Evolutionary conservation across 2,888 invertebrate species (phyloP), one percentile per base, ranked within the genome.

Genomic region (Dryadula phaetusa): DNA sequence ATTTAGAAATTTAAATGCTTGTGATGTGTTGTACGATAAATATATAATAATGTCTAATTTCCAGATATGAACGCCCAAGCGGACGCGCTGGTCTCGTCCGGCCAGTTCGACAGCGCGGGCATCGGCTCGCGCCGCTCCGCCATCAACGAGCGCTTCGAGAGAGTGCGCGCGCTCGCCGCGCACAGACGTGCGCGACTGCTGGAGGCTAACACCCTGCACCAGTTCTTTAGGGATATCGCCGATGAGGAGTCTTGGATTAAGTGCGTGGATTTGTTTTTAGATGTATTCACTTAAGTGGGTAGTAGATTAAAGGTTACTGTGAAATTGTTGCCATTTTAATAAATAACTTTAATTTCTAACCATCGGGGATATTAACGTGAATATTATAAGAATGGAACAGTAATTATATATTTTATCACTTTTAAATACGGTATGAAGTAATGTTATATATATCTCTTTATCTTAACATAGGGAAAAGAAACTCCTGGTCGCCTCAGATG

Each of bases 211-310:
- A 99, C 99, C 6, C 94, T 99, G 83, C 99, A 99, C 88, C 99
- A 99, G 92, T 99, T 99, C 96, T 98, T 99, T 95, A 94, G 99
- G 64, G 99, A 99, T 85, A 99, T 99, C 84, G 99, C 99, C 72
- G 99, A 99, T 83, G 99, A 99, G 92, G 99, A 99, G 90, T 98
- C 98, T 7, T 99, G 99, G 99, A 99, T 99, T 86, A 99, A 99
- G 96, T 96, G 70, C 76, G 85, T 60, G 10, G 10, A 10, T n/a
- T 37, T 37, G 10, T 37, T 37, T 1, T 12, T 10, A 37, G 12
- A 34, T 8, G 28, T 28, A 28, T 28, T 28, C n/a, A n/a, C n/a
- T n/a, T n/a, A n/a, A n/a, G n/a, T n/a, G n/a, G n/a, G n/a, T n/a
- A n/a, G n/a, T n/a, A n/a, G n/a, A n/a, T n/a, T n/a, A n/a, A n/a